These are phyloP conservation scores for Pachyseris speciosa DNA, from an alignment of 64 coral and sea anemone species.

Conservation along the genomic window DNA sequence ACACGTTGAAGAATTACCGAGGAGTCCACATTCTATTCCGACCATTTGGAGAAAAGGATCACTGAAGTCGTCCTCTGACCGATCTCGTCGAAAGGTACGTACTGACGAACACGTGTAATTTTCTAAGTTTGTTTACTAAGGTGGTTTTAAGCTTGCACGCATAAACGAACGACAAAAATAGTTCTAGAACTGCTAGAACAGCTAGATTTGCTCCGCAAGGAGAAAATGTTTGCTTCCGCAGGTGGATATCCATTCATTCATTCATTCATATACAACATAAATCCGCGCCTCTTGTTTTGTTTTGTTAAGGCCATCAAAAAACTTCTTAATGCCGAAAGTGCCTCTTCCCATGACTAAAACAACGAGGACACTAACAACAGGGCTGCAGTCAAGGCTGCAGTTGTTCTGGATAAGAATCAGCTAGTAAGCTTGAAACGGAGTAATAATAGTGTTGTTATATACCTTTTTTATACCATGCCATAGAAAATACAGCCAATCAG, in stretches of 20 bases:
- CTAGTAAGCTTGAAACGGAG: too few relatives aligned
- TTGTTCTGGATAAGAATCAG: too few relatives aligned
- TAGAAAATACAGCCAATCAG: too few relatives aligned
- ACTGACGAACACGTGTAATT: background rate
- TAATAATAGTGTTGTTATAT: too few relatives aligned
- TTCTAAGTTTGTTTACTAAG: background rate
- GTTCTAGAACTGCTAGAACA: background rate
- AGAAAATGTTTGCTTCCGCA: background rate
- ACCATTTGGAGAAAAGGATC: background rate
- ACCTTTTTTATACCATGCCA: too few relatives aligned
- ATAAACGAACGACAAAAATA: background rate
- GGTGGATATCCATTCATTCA: too few relatives aligned
- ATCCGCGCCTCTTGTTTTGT: background rate
- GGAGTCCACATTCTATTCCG: background rate
- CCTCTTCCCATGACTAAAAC: background rate
- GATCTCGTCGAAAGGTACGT: background rate
- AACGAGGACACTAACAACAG: background rate
- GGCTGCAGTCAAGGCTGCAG: too few relatives aligned
- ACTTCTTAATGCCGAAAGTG: background rate
- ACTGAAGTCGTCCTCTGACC: background rate
- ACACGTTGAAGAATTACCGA: background rate
- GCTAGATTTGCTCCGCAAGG: background rate
- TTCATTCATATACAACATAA: too few relatives aligned
- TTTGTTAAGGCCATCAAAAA: background rate
- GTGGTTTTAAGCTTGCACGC: background rate